A percentile compares a stretch with the other conserved stretches of the same genome.
These are phyloP conservation scores for Eupsilia transversa DNA, from an alignment of 2,888 invertebrate genomes.

Conservation along the genomic window DNA sequence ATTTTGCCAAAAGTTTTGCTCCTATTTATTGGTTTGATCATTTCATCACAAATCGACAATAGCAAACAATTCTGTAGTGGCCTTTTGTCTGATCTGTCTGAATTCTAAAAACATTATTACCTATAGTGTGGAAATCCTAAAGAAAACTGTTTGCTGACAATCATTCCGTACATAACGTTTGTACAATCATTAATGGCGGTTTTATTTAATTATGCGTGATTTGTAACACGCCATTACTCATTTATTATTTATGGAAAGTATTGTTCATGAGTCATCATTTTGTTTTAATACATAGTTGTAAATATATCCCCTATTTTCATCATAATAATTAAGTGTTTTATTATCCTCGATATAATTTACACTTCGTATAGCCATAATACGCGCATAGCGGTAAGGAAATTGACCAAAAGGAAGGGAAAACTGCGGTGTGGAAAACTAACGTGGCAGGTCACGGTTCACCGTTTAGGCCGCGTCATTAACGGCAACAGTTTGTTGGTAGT, in stretches of 20 bases:
- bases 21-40: slow-evolving; percentile 12
- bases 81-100: slow-evolving; percentile 17
- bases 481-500: not conserved
- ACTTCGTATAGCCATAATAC: not conserved
- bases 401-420: not conserved
- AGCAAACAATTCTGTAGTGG: slow-evolving; percentile 12
- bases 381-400: slow-evolving; percentile 22
- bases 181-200: slow-evolving; percentile 75
- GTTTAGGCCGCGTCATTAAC: not conserved
- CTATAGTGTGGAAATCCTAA: slow-evolving; percentile 36
- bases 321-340: slow-evolving; percentile 81
- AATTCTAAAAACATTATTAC: slow-evolving; percentile 21
- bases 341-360: slow-evolving; percentile 20
- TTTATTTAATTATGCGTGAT: slow-evolving; percentile 75
- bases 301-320: slow-evolving; percentile 90
- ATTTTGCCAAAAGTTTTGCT: slow-evolving; percentile 20
- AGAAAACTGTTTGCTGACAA: slow-evolving; percentile 55
- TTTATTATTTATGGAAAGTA: slow-evolving; percentile 85
- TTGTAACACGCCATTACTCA: slow-evolving; percentile 84
- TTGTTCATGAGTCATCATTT: slow-evolving; percentile 89
- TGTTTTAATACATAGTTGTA: slow-evolving; percentile 86
- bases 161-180: slow-evolving; percentile 80
- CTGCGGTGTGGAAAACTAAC: not conserved
- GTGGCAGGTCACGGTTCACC: not conserved
- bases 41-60: slow-evolving; percentile 5